Base-by-base conservation (phyloP, 2,888 invertebrate species). In the Eristalis tenax region DNA sequence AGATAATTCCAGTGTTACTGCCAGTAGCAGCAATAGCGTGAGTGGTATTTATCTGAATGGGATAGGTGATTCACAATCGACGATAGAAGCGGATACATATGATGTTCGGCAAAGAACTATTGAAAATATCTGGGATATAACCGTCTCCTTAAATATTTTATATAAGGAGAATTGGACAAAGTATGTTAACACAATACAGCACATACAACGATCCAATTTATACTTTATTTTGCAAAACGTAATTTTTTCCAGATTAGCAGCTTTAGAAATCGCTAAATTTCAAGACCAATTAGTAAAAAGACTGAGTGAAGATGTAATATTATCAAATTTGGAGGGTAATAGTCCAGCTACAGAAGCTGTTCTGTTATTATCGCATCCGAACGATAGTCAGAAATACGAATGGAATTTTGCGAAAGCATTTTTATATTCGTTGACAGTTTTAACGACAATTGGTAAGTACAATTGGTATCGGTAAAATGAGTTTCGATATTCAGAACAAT, bases 401-500 rank as follows among this genome's bases (percentile, higher is more conserved):
- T 97, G 97, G 97, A 97, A 96, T 92, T 96, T 97, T 92, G 97
- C 97, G 76, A 95, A 96, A 91, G 97, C 98, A 75, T 98, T 99
- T 94, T 95, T 99, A 90, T 99, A 98, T 94, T 98, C 98, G 26
- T 95, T 99, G 89, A 98, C 98, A 50, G 98, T 99, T 89, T 95
- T 99, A 90, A 98, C 98, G 69, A 98, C 97, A 85, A 97, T 97
- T 92, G 97, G 97, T 97, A 93, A 96, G 96, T 94, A 75, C 15
- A 75, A 59, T 66, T 32, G 38, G 18, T n/a, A 59, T 66, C 32
- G 38, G 18, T n/a, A 32, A 56, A 10, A 56, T n/a, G 18, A 1
- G 50, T 4, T 11, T 50, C n/a, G 13, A 11, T n/a, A n/a, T n/a
- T n/a, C n/a, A n/a, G n/a, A 32, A 32, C 8, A 6, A 5, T 32